Percentiles rank a stretch among this genome's conserved stretches.
Conservation (phyloP, 2,797 vertebrate genomes). For the Psittacula echo region DNA sequence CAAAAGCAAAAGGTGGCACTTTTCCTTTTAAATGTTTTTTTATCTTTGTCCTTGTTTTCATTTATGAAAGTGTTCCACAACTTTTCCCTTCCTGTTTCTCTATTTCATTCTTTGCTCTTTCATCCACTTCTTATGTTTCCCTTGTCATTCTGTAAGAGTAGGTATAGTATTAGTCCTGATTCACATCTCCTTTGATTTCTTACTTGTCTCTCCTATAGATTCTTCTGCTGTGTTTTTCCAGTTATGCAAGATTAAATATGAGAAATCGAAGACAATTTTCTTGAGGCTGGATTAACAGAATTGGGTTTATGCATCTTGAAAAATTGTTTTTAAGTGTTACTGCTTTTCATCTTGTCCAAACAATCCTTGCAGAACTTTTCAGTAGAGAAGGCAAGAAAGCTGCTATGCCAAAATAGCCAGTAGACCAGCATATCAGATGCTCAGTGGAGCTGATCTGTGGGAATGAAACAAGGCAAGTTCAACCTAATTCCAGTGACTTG, state of each 20-base stretch:
- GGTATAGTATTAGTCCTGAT: not conserved
- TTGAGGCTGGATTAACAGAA: not conserved
- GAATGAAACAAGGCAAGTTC: not conserved
- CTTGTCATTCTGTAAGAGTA: not conserved
- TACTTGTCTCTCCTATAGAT: not conserved
- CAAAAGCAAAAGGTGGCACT: not conserved
- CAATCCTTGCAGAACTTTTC: not conserved
- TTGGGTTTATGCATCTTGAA: not conserved
- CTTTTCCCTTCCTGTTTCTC: not conserved
- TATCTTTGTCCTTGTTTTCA: not conserved
- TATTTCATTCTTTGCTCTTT: not conserved
- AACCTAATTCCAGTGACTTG: not conserved
- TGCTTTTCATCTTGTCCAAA: not conserved
- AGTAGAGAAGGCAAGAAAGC: not conserved
- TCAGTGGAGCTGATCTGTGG: not conserved
- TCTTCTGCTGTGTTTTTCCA: not conserved
- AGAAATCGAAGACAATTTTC: not conserved
- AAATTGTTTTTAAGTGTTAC: not conserved
- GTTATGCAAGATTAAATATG: not conserved
- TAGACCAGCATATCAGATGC: not conserved
- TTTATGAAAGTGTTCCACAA: not conserved
- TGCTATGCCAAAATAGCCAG: not conserved
- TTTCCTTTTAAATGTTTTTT: not conserved
- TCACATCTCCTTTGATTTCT: not conserved
- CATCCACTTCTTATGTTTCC: not conserved